Evolutionary conservation across 2,113 vertebrate genomes (phyloP), one percentile per base, ranked within the genome.

Genomic region (Climacteris rufus): DNA sequence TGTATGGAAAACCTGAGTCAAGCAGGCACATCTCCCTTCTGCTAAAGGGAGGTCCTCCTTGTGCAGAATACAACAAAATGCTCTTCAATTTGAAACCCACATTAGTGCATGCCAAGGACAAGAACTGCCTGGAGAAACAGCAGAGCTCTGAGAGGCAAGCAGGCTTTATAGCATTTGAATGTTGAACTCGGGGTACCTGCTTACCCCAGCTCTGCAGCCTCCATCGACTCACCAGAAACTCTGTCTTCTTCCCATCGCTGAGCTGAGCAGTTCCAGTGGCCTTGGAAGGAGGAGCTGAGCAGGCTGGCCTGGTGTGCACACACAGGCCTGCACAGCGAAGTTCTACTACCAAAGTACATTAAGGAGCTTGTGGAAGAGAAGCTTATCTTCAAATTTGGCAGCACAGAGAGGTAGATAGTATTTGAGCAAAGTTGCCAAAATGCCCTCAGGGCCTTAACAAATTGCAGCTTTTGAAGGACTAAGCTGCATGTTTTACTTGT

Each of bases 401-500:
- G 72, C 68, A 37, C 10, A 60, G 68, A 91, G 82, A 66, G 24
- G 42, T 39, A 91, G 56, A 68, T 77, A 83, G 52, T 89, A 81
- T 54, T 94, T 90, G 72, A 90, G 70, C 0, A 0, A 69, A 81
- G 44, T 44, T 94, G 92, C 94, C 86, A 95, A 40, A 90, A 86
- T 7, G 4, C 39, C 79, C 44, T 78, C 30, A 52, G 88, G 92
- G 47, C 22, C 53, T 71, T 83, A 93, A 79, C 71, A 86, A 93
- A 88, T 92, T 83, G 75, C 71, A 83, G 74, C 87, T 94, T 94
- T 95, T 94, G 90, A 95, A 95, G 52, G 56, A 63, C 76, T 75
- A 80, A 86, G n/a, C 63, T 94, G 71, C 64, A 56, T 96, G 94
- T 97, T 95, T 95, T 68, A 52, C 85, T 78, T 86, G 44, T 93